Percentiles rank a stretch among this genome's conserved stretches.
Conservation (phyloP, 2,888 invertebrate species). For the Eugnorisma glareosa region DNA sequence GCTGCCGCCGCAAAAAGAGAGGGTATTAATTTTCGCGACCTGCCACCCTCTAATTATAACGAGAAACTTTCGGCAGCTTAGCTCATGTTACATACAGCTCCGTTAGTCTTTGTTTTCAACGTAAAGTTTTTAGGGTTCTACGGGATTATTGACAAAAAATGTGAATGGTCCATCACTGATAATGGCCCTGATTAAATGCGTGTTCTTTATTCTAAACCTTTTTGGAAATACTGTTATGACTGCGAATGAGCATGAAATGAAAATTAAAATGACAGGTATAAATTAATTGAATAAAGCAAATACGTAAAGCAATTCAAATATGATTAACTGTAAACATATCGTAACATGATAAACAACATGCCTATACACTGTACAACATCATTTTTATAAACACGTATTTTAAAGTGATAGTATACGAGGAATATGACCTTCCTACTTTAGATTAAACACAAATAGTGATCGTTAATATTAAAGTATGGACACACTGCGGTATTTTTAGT, state of each 20-base stretch:
- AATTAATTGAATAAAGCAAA: not conserved
- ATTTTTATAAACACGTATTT: constrained; percentile 1
- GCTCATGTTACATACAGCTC: constrained; percentile 82
- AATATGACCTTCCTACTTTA: constrained; percentile 5
- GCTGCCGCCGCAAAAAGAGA: constrained; percentile 73
- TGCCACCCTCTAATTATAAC: constrained; percentile 83
- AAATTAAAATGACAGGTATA: not conserved
- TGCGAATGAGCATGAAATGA: not conserved
- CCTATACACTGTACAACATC: not conserved
- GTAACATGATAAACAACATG: not conserved
- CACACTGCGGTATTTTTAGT: constrained; percentile 43
- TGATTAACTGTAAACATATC: not conserved
- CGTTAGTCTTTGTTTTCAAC: constrained; percentile 78
- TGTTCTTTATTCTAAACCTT: not conserved
- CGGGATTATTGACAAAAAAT: constrained; percentile 30
- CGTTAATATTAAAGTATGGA: constrained; percentile 39
- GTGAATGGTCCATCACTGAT: not conserved
- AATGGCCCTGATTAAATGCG: not conserved
- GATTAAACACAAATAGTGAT: constrained; percentile 27
- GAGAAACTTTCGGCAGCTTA: constrained; percentile 81
- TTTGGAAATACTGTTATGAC: not conserved
- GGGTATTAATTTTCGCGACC: constrained; percentile 84
- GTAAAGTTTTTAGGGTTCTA: constrained; percentile 75
- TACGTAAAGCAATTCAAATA: not conserved
- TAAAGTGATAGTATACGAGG: not conserved